Evolutionary conservation across 1,140 invertebrate species (phyloP).

Genomic region (Berghia stephanieae): DNA sequence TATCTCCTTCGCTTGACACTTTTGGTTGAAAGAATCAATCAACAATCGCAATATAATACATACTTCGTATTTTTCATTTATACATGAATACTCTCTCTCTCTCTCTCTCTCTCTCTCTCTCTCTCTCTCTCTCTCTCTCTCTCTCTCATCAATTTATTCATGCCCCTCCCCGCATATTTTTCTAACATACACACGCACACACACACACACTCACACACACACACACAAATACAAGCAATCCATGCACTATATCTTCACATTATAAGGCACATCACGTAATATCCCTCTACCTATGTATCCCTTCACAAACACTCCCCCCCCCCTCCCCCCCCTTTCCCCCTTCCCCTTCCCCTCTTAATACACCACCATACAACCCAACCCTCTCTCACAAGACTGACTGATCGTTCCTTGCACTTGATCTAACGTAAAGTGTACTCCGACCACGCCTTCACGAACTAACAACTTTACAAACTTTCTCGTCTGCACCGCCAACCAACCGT

Average conservation of each 20-base stretch:
- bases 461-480: neutral
- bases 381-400: neutral
- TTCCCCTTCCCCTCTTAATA: neutral
- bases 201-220: conserved; percentile 9
- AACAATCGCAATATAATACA: neutral
- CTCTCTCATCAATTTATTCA: no score
- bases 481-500: no score
- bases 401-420: neutral
- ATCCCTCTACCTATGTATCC: neutral
- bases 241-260: neutral
- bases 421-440: neutral
- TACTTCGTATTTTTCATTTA: neutral
- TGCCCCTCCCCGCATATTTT: no score
- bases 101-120: neutral
- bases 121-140: neutral
- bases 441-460: neutral
- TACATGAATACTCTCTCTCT: no score
- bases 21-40: no score
- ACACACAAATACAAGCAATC: neutral
- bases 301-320: no score
- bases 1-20: neutral
- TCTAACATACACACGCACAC: conserved; percentile 6
- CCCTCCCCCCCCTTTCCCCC: neutral
- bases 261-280: neutral
- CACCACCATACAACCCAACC: no score